Percentiles rank a stretch among this genome's conserved stretches.
These are phyloP conservation scores for Stylophora pistillata DNA, from an alignment of 64 coral and sea anemone genomes.

Conservation along the genomic window DNA sequence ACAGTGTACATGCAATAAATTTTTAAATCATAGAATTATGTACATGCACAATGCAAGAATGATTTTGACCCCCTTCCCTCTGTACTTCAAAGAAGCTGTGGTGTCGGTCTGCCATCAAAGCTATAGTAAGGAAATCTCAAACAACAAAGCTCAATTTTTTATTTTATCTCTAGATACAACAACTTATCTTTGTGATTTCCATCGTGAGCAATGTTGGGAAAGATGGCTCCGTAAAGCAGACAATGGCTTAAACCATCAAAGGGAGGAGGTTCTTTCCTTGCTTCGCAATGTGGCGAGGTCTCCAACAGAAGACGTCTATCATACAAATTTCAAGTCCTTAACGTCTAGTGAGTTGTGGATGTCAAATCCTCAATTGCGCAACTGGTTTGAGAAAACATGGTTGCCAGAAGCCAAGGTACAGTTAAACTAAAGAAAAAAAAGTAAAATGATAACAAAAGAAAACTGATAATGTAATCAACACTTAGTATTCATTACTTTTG, in stretches of 20 bases:
- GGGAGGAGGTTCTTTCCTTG: no score
- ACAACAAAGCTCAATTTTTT: no score
- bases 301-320: no score
- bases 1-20: no score
- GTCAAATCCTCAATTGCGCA: no score
- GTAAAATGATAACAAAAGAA: not conserved
- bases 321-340: no score
- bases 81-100: constrained; percentile 29
- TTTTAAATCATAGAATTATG: no score
- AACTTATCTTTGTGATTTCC: constrained; percentile 68
- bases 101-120: constrained; percentile 26
- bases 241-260: no score
- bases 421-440: not conserved
- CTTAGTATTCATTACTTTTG: constrained; percentile 13
- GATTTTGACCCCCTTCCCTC: not conserved
- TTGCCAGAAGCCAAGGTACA: constrained; percentile 49
- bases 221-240: constrained; percentile 56
- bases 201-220: constrained; percentile 63
- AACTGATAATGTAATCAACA: not conserved
- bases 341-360: no score
- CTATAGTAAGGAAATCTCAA: constrained; percentile 29
- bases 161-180: no score
- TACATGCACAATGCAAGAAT: no score
- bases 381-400: constrained; percentile 64
- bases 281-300: no score